Conservation (phyloP, 2,888 invertebrate species). For the Hypena proboscidalis region DNA sequence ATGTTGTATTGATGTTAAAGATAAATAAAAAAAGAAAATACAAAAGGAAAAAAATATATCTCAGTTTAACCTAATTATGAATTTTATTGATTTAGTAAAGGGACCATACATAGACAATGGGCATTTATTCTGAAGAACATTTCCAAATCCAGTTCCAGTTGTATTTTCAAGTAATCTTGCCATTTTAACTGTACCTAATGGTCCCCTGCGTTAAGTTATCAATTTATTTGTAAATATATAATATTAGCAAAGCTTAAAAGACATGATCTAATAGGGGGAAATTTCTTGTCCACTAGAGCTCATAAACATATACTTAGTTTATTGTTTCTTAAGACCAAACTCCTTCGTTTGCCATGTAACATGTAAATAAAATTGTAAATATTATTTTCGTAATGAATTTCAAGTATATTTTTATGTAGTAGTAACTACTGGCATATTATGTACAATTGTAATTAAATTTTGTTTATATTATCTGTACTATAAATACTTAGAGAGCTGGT, state of each 20-base stretch:
- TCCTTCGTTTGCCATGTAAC: slow-evolving; percentile 76
- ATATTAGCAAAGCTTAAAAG: slow-evolving; percentile 56
- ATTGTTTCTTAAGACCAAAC: slow-evolving; percentile 64
- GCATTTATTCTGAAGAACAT: too few relatives aligned
- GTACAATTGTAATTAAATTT: slow-evolving; percentile 38
- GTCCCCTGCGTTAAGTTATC: slow-evolving; percentile 31
- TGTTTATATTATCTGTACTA: slow-evolving; percentile 39
- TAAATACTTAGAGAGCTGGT: too few relatives aligned
- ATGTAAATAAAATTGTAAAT: slow-evolving; percentile 69
- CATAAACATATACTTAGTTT: slow-evolving; percentile 51
- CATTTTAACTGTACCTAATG: slow-evolving; percentile 24
- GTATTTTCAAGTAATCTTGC: slow-evolving; percentile 30
- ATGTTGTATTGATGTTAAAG: too few relatives aligned
- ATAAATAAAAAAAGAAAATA: too few relatives aligned
- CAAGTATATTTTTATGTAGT: slow-evolving; percentile 46
- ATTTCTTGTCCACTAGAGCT: slow-evolving; percentile 53
- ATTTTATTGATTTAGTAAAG: slow-evolving; percentile 7
- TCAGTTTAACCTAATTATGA: too few relatives aligned
- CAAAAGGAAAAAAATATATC: too few relatives aligned
- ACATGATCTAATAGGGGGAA: slow-evolving; percentile 49
- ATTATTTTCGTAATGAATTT: slow-evolving; percentile 46
- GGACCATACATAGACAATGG: neutral
- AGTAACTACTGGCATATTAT: slow-evolving; percentile 36
- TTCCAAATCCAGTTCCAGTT: neutral
- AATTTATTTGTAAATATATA: slow-evolving; percentile 34